These are phyloP conservation scores for Melanostigma gelatinosum DNA, from an alignment of 2,113 vertebrate genomes.

Conservation along the genomic window DNA sequence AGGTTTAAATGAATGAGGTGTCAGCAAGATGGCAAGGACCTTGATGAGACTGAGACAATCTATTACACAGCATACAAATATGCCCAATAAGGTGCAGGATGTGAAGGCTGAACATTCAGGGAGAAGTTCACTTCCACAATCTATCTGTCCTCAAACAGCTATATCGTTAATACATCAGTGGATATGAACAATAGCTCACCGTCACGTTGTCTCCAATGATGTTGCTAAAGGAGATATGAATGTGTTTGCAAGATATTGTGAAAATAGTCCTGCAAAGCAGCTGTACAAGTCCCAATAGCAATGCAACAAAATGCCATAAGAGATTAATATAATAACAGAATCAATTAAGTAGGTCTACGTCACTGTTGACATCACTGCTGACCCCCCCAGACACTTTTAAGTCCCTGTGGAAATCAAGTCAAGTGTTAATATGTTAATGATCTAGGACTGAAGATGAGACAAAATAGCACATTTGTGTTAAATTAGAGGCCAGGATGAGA, in stretches of 20 bases:
- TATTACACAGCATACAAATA: conserved; percentile 14
- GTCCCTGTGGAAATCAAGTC: background rate
- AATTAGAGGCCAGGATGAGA: background rate
- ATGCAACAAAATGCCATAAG: background rate
- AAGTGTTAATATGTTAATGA: background rate
- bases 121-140: conserved; percentile 4
- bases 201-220: background rate
- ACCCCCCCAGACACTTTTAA: background rate
- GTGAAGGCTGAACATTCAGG: conserved; percentile 1
- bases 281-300: background rate
- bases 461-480: background rate
- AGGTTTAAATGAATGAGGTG: background rate
- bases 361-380: background rate
- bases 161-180: conserved; percentile 17
- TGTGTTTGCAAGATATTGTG: background rate
- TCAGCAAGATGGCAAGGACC: background rate
- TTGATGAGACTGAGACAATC: background rate
- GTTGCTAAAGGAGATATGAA: background rate
- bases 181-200: conserved; percentile 13
- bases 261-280: background rate
- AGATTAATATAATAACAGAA: conserved; percentile 9
- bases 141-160: conserved; percentile 4
- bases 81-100: background rate
- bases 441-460: background rate
- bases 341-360: background rate